Percentiles rank a stretch among this genome's conserved stretches.
Evolutionary conservation across 2,888 invertebrate species (phyloP).

Genomic region (Tethea ocularis): DNA sequence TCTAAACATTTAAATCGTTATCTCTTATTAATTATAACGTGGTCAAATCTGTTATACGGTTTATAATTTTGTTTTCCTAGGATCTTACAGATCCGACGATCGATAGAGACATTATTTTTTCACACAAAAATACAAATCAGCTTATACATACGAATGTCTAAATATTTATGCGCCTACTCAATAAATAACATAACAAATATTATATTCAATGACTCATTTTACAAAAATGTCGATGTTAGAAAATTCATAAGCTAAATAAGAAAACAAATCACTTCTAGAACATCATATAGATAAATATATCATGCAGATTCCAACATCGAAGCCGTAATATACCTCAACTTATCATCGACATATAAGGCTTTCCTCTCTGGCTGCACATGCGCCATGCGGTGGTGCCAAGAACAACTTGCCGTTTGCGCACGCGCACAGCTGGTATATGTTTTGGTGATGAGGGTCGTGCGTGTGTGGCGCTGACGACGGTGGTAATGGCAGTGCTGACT

Average conservation of each 20-base stretch:
- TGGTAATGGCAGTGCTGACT: conserved; percentile 83
- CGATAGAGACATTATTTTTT: neutral
- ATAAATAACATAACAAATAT: neutral
- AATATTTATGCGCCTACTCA: conserved; percentile 2
- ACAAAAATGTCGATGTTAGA: conserved; percentile 4
- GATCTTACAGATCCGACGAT: neutral
- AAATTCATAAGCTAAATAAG: too few species aligned
- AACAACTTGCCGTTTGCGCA: conserved; percentile 96
- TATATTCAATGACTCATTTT: neutral
- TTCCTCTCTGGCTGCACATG: conserved; percentile 86
- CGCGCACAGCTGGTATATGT: conserved; percentile 94
- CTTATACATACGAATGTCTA: neutral
- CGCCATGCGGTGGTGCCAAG: conserved; percentile 91
- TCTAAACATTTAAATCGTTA: neutral
- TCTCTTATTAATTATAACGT: neutral
- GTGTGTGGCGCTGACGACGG: conserved; percentile 71
- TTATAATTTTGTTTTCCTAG: neutral
- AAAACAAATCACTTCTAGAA: too few species aligned
- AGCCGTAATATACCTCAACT: too few species aligned
- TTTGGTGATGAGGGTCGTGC: conserved; percentile 84
- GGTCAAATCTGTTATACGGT: neutral
- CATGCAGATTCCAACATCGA: too few species aligned
- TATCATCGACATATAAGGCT: conserved; percentile 82
- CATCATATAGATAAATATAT: too few species aligned
- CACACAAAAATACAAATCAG: neutral